phyloP scores from a whole-genome alignment of 2,888 invertebrate genomes.

The Schizaphis graminum region DNA sequence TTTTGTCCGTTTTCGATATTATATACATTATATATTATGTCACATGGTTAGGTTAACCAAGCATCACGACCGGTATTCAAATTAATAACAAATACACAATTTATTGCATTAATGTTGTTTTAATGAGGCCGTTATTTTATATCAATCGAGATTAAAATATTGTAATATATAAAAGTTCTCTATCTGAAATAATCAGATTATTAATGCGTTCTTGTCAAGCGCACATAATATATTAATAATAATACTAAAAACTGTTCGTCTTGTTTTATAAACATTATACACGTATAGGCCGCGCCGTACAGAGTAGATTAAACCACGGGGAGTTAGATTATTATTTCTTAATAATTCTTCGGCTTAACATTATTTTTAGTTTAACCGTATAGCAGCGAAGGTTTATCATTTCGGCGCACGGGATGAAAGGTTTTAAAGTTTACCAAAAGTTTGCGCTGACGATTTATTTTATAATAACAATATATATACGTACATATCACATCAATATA shows the following conservation, averaged over 20 bases:
- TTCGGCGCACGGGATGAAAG: neutral
- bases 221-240: neutral
- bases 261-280: neutral
- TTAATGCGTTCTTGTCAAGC: constrained; percentile 26
- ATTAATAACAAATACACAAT: constrained; percentile 16
- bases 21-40: neutral
- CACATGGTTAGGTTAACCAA: neutral
- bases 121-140: constrained; percentile 14
- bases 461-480: neutral
- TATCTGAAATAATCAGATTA: constrained; percentile 36
- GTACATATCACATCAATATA: neutral
- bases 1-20: neutral
- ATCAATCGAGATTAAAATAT: constrained; percentile 40
- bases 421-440: neutral
- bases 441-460: neutral
- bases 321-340: constrained; percentile 23
- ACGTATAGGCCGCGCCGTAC: neutral
- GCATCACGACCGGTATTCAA: constrained; percentile 28
- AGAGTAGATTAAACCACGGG: constrained; percentile 14
- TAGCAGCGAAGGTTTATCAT: neutral
- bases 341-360: neutral
- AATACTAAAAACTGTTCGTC: constrained; percentile 3
- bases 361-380: neutral
- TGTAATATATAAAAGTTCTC: neutral
- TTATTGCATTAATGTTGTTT: constrained; percentile 20